phyloP scores from a whole-genome alignment of 2,113 vertebrate genomes.

The Gila orcuttii region DNA sequence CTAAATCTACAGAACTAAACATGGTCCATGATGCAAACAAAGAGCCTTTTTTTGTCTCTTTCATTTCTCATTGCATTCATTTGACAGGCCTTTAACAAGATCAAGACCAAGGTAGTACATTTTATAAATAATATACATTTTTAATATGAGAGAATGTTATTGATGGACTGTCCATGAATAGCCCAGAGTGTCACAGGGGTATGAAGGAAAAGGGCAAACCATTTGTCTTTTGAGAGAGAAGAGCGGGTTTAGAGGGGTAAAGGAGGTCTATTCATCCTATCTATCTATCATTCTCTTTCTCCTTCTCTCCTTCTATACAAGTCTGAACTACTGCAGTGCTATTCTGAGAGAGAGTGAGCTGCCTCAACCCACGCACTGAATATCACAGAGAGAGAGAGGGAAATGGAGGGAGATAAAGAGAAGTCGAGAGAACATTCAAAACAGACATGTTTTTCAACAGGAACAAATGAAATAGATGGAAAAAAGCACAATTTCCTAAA shows the following conservation, averaged over 20 bases:
- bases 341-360: constrained; percentile 84
- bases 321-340: constrained; percentile 75
- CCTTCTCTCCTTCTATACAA: constrained; percentile 48
- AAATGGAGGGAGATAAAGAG: constrained; percentile 50
- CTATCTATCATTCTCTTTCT: constrained; percentile 55
- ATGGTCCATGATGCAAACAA: background rate
- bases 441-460: constrained; percentile 43
- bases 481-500: constrained; percentile 15
- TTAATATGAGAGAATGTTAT: background rate
- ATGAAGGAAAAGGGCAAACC: constrained; percentile 21
- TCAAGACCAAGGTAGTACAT: background rate
- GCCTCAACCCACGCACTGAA: constrained; percentile 82
- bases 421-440: constrained; percentile 61
- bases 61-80: background rate
- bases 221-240: constrained; percentile 16
- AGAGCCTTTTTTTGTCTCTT: background rate
- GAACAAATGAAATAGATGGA: constrained; percentile 14
- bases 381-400: constrained; percentile 78
- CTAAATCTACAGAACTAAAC: background rate
- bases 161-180: background rate
- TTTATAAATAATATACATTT: background rate
- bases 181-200: background rate
- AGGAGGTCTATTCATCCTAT: constrained; percentile 49
- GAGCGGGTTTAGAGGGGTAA: constrained; percentile 36
- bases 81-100: background rate